Evolutionary conservation across 2,797 vertebrate genomes (phyloP).

Genomic region (Diglossa cyanea): DNA sequence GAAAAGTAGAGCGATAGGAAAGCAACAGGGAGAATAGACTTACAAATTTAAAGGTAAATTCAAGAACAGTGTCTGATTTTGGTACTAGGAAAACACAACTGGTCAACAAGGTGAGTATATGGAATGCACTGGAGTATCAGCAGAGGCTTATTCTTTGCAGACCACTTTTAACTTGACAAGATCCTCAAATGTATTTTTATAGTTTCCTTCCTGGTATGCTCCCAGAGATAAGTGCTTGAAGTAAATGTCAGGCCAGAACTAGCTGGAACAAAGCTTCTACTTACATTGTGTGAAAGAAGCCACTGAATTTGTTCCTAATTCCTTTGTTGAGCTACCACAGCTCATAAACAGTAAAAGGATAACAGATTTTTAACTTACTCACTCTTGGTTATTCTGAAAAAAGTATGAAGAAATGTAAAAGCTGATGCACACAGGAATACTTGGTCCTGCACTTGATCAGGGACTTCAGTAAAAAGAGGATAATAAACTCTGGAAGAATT

Average conservation of each 20-base stretch:
- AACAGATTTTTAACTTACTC: background rate
- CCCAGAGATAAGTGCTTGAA: conserved; percentile 21
- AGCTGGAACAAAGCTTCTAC: background rate
- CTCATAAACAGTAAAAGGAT: background rate
- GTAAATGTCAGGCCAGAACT: background rate
- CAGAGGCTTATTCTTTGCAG: background rate
- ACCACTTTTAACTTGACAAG: background rate
- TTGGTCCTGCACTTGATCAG: background rate
- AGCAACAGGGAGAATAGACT: background rate
- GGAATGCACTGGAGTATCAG: background rate
- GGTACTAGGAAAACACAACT: background rate
- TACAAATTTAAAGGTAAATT: background rate
- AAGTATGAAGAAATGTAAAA: background rate
- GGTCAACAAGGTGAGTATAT: background rate
- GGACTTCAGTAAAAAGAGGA: background rate
- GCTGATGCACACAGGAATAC: background rate
- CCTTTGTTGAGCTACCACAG: background rate
- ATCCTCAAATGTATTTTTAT: conserved; percentile 10
- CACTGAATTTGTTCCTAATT: background rate
- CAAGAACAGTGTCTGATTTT: background rate
- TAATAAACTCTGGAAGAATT: background rate
- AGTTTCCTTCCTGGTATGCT: conserved; percentile 29
- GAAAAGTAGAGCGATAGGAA: background rate
- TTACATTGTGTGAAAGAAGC: background rate
- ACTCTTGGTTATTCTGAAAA: background rate